A percentile compares a stretch with the other conserved stretches of the same genome.
Conservation (phyloP, 2,113 vertebrate species). For the Argyrosomus japonicus region DNA sequence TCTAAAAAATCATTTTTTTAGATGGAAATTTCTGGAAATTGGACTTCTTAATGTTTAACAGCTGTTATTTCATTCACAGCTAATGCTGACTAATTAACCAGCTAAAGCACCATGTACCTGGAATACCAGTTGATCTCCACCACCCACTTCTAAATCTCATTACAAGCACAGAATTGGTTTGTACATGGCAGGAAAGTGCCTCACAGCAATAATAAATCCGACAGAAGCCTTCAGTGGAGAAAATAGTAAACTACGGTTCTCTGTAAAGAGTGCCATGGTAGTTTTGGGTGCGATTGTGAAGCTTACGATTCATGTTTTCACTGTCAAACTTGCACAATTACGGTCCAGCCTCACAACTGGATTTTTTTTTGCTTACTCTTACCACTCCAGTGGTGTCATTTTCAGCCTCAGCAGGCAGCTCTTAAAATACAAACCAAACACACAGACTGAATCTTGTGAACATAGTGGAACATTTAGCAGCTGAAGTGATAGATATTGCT, state of each 20-base stretch:
- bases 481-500: no score
- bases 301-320: no score
- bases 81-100: conserved; percentile 67
- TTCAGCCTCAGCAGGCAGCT: no score
- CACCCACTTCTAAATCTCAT: conserved; percentile 37
- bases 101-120: conserved; percentile 39
- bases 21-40: conserved; percentile 20
- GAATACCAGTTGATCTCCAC: conserved; percentile 15
- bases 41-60: conserved; percentile 58
- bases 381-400: no score
- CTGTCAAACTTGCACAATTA: no score
- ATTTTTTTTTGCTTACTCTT: no score
- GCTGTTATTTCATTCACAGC: conserved; percentile 58
- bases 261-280: no score
- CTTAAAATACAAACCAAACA: no score
- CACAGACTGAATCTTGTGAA: no score
- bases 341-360: no score
- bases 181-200: conserved; percentile 17
- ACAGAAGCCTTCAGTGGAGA: background rate
- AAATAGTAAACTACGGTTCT: background rate
- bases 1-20: conserved; percentile 8
- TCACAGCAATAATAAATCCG: conserved; percentile 11
- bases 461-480: no score
- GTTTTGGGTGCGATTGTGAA: no score
- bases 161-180: conserved; percentile 1